Evolutionary conservation across 2,888 invertebrate genomes (phyloP), one percentile per base, ranked within the genome.

Genomic region (Phortica magna): DNA sequence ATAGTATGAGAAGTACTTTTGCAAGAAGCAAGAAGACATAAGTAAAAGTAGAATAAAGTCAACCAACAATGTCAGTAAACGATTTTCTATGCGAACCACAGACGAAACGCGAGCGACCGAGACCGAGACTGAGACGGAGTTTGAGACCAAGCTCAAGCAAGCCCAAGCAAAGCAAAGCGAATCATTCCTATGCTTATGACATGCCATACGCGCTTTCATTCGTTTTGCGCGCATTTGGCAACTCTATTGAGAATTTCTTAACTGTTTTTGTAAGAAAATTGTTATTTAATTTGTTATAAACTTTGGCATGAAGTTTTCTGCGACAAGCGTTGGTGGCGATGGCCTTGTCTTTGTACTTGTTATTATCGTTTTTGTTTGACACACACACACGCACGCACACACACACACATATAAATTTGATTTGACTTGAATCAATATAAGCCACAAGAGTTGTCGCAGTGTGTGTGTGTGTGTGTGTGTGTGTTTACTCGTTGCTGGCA

Each of bases 101-200:
- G 31, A 1, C 31, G 31, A 31, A 31, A 31, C 5, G 55, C 42
- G 57, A 75, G 55, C 42, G 57, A 75, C 70, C n/a, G 61, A 78
- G 73, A 55, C 77, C 79, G 82, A 84, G 77, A 84, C 84, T 86
- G 83, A 82, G 76, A 80, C 71, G 77, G 39, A 74, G 48, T 57
- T 53, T 59, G 64, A 73, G 67, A 31, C 31, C 31, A 31, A 31
- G 5, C 31, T 3, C 31, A 31, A 31, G 31, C n/a, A n/a, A n/a
- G n/a, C n/a, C n/a, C n/a, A n/a, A 31, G 1, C 31, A 31, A 31
- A 31, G 31, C 31, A 31, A 31, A 31, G 31, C 31, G 31, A 31
- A 31, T 31, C 31, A 31, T 31, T 31, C 31, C 5, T 31, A 31
- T 31, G 31, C 31, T 31, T 31, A 31, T 31, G 31, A 31, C 31